These are phyloP conservation scores for Sebastes diploproa DNA, from an alignment of 2,797 vertebrate genomes.

Conservation along the genomic window DNA sequence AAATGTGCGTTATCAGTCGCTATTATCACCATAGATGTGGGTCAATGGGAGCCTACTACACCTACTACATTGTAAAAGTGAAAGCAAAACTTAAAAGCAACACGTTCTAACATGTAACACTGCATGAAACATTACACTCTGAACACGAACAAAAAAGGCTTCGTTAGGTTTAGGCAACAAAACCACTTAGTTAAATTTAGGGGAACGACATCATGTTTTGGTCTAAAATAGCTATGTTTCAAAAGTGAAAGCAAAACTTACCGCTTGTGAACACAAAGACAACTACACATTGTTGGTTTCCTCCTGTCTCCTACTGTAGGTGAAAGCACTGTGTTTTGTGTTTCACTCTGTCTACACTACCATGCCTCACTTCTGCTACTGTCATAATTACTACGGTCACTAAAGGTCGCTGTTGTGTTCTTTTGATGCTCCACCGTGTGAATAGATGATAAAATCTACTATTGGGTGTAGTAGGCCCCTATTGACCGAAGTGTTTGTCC, in stretches of 20 bases:
- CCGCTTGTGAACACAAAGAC: neutral
- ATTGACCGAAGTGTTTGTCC: neutral
- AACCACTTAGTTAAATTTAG: neutral
- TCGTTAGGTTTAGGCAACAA: neutral
- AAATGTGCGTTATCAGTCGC: neutral
- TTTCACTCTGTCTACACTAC: no score
- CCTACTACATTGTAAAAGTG: neutral
- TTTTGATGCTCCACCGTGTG: neutral
- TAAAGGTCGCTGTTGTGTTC: neutral
- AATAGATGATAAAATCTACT: neutral
- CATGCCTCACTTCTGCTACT: no score
- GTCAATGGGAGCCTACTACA: neutral
- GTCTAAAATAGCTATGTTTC: no score
- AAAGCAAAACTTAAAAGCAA: neutral
- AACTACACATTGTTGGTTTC: neutral
- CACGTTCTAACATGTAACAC: neutral
- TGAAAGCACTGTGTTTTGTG: no score
- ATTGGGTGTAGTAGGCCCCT: neutral
- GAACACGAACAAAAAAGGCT: neutral
- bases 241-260: no score
- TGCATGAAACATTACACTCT: neutral
- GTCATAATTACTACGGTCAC: no score
- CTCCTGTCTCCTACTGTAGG: no score
- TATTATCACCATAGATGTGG: neutral
- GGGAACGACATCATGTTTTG: accelerated